Evolutionary conservation across 2,888 invertebrate species (phyloP).

Genomic region (Cynaeus angustus): DNA sequence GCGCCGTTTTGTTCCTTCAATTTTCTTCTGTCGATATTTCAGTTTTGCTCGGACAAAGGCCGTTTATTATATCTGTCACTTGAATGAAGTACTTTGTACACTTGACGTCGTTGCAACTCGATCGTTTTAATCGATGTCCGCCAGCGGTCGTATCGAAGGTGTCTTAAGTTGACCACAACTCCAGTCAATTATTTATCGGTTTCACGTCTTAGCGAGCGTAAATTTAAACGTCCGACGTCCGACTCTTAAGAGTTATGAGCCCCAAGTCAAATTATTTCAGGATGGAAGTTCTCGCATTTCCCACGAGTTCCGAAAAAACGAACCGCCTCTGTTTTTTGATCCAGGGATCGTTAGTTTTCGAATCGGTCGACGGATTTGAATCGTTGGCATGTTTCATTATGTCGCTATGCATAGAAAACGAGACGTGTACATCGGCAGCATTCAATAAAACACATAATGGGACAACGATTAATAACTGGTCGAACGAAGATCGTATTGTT

Average conservation of each 20-base stretch:
- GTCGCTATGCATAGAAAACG: slow-evolving; percentile 44
- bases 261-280: slow-evolving; percentile 30
- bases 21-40: too few relatives aligned
- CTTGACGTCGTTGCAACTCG: not conserved
- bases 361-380: slow-evolving; percentile 33
- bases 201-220: slow-evolving; percentile 24
- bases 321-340: not conserved
- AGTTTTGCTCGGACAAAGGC: too few relatives aligned
- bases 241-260: slow-evolving; percentile 34
- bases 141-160: slow-evolving; percentile 21
- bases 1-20: too few relatives aligned
- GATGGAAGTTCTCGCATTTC: slow-evolving; percentile 22
- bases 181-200: slow-evolving; percentile 30
- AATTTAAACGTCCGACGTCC: slow-evolving; percentile 25
- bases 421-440: slow-evolving; percentile 44
- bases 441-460: slow-evolving; percentile 50
- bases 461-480: slow-evolving; percentile 50
- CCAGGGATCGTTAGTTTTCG: slow-evolving; percentile 25
- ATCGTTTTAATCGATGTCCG: slow-evolving; percentile 9
- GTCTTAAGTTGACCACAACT: slow-evolving; percentile 15
- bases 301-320: slow-evolving; percentile 21
- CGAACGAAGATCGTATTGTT: slow-evolving; percentile 50
- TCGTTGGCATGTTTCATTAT: slow-evolving; percentile 45
- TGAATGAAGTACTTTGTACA: too few relatives aligned
- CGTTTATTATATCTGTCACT: too few relatives aligned